phyloP scores from a whole-genome alignment of 2,888 invertebrate species.

The Callinectes sapidus region DNA sequence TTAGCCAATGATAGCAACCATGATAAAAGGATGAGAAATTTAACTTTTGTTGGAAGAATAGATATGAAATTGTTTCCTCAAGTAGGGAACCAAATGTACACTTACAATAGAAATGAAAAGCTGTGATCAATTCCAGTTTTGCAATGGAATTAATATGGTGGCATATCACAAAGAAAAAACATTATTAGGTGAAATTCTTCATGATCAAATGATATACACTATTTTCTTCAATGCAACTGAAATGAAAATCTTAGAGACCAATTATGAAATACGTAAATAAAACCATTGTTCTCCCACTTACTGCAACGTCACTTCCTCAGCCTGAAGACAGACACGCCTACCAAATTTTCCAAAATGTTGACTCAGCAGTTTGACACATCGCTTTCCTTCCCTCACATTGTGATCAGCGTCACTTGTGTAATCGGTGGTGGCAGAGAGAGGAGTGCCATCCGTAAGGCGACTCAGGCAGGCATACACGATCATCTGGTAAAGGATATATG shows the following conservation, averaged over 20 bases:
- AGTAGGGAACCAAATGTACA: too few relatives aligned
- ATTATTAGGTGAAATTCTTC: not conserved
- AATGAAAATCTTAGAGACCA: not conserved
- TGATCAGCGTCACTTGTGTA: slow-evolving; percentile 75
- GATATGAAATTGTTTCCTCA: too few relatives aligned
- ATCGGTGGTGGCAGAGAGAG: slow-evolving; percentile 76
- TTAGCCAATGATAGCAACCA: too few relatives aligned
- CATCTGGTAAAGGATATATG: slow-evolving; percentile 49
- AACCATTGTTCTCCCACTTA: slow-evolving; percentile 74
- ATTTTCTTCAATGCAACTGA: not conserved
- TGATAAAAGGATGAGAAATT: too few relatives aligned
- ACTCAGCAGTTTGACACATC: slow-evolving; percentile 75
- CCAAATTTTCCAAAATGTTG: slow-evolving; percentile 75
- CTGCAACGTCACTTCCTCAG: slow-evolving; percentile 76
- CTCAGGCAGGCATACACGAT: slow-evolving; percentile 73
- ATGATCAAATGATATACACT: not conserved
- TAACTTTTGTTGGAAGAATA: too few relatives aligned
- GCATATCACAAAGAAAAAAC: not conserved
- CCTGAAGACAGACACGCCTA: slow-evolving; percentile 76
- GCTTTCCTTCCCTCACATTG: slow-evolving; percentile 75
- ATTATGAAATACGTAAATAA: not conserved
- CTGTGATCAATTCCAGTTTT: too few relatives aligned
- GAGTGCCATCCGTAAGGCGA: slow-evolving; percentile 75
- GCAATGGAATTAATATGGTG: not conserved
- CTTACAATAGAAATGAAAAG: too few relatives aligned